Percentiles rank a stretch among this genome's conserved stretches.
These are phyloP conservation scores for Tyrannus savana DNA, from an alignment of 2,113 vertebrate species.

Conservation along the genomic window DNA sequence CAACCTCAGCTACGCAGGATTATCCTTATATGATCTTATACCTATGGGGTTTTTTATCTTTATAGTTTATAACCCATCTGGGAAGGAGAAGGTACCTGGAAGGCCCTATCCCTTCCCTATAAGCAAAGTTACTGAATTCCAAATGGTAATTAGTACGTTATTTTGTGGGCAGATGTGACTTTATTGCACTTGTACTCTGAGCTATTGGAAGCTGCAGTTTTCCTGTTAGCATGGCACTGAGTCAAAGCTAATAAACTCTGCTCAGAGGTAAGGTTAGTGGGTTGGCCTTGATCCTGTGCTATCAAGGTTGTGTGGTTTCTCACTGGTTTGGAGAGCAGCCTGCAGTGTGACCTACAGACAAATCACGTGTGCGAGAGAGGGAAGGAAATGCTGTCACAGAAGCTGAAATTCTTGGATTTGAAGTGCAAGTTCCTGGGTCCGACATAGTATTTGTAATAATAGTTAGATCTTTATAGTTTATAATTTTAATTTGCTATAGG, in stretches of 20 bases:
- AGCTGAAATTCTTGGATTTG: neutral
- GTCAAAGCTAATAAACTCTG: neutral
- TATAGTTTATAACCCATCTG: no score
- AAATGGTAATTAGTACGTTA: neutral
- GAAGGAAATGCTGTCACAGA: neutral
- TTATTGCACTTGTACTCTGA: neutral
- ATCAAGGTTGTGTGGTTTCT: neutral
- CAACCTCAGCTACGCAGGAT: neutral
- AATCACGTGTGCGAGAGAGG: neutral
- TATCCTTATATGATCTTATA: neutral
- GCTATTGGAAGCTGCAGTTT: neutral
- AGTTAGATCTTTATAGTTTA: neutral
- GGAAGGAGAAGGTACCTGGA: neutral
- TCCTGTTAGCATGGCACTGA: neutral
- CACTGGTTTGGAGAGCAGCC: neutral
- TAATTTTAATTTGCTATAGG: neutral
- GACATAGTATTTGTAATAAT: neutral
- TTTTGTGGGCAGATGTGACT: neutral
- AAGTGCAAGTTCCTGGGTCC: neutral
- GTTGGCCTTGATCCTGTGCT: neutral
- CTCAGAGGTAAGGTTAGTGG: neutral
- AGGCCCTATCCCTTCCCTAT: neutral
- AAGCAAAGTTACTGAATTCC: neutral
- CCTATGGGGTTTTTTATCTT: accelerated
- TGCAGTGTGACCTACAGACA: neutral